phyloP scores from a whole-genome alignment of 2,113 vertebrate genomes.

The Cebus imitator region DNA sequence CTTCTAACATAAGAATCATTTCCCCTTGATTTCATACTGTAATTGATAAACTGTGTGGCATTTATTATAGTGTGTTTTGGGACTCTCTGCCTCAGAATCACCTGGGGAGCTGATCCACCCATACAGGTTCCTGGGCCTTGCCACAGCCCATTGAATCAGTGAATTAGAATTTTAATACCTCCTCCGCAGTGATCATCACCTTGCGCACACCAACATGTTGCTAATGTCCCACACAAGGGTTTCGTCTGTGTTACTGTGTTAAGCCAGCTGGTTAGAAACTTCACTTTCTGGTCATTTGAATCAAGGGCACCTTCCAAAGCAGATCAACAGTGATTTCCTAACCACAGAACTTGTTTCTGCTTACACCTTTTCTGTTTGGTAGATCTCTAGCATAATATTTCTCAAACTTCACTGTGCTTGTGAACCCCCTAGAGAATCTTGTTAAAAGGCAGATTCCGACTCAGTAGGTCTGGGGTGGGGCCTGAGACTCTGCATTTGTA shows the following conservation, averaged over 20 bases:
- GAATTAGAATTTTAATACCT: background rate
- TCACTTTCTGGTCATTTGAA: background rate
- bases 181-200: background rate
- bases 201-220: rapidly evolving
- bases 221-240: background rate
- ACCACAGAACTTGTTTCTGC: background rate
- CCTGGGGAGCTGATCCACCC: background rate
- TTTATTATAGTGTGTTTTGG: background rate
- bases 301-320: background rate
- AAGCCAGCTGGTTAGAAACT: background rate
- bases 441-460: background rate
- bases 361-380: background rate
- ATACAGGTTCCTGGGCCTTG: background rate
- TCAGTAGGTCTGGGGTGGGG: background rate
- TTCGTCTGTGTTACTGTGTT: background rate
- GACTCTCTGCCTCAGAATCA: background rate
- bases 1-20: background rate
- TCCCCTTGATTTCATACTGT: background rate
- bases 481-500: background rate
- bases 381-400: background rate
- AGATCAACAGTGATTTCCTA: background rate
- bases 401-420: background rate
- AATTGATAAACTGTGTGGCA: background rate
- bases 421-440: background rate
- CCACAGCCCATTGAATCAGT: background rate